Conservation (phyloP, 1,140 invertebrate genomes). For the Sarcophaga bullata region DNA sequence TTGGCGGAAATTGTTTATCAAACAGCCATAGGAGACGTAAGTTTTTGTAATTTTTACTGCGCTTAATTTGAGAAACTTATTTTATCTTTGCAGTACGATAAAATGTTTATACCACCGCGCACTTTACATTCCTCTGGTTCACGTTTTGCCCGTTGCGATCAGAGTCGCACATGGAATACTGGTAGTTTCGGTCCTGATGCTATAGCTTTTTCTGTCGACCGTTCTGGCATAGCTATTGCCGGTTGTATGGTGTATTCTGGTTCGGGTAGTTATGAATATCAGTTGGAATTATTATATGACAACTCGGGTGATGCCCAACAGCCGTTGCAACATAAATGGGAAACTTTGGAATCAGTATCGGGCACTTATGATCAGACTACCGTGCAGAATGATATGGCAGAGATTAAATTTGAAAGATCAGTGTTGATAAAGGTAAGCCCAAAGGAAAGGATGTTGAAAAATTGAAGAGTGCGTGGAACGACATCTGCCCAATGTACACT, state of each 20-base stretch:
- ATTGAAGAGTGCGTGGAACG: too few relatives aligned
- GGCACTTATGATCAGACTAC: conserved; percentile 68
- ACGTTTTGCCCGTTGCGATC: conserved; percentile 89
- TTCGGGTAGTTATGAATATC: conserved; percentile 87
- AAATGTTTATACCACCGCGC: conserved; percentile 66
- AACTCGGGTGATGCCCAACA: conserved; percentile 65
- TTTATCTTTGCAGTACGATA: conserved; percentile 70
- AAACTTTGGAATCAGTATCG: conserved; percentile 61
- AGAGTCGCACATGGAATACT: conserved; percentile 93
- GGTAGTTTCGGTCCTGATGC: conserved; percentile 97
- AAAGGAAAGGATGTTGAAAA: conserved; percentile 48
- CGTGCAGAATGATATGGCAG: conserved; percentile 79
- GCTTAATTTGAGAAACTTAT: not conserved
- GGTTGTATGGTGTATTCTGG: conserved; percentile 91
- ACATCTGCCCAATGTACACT: not conserved
- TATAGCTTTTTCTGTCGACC: conserved; percentile 94
- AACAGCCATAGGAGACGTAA: conserved; percentile 62
- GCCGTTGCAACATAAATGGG: conserved; percentile 61
- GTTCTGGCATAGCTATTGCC: conserved; percentile 86
- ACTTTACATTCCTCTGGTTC: conserved; percentile 87
- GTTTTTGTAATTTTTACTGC: not conserved
- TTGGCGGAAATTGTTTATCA: conserved; percentile 89
- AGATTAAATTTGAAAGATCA: conserved; percentile 91
- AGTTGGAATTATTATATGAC: conserved; percentile 91
- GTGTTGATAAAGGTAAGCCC: conserved; percentile 76